Percentiles rank a stretch among this genome's conserved stretches.
Evolutionary conservation across 2,113 vertebrate species (phyloP).

Genomic region (Planiliza haematocheilus): DNA sequence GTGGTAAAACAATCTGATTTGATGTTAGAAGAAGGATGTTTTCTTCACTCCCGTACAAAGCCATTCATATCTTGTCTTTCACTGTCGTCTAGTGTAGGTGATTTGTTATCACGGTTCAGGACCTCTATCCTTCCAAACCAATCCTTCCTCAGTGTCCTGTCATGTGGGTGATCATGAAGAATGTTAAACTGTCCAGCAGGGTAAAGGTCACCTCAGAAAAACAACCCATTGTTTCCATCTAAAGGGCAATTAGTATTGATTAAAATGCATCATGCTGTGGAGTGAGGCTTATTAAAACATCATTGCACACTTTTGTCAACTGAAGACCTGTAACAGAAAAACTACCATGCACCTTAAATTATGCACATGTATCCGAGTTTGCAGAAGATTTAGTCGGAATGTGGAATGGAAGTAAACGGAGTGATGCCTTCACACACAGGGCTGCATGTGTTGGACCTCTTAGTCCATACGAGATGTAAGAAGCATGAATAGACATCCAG

Average conservation of each 20-base stretch:
- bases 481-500: too few relatives aligned
- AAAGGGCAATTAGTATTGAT: conserved; percentile 52
- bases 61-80: too few relatives aligned
- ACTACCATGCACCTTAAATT: background rate
- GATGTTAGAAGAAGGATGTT: background rate
- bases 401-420: too few relatives aligned
- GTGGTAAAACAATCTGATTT: too few relatives aligned
- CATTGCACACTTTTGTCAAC: background rate
- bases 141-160: conserved; percentile 14
- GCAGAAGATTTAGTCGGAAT: too few relatives aligned
- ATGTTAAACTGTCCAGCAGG: conserved; percentile 36
- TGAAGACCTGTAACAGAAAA: background rate
- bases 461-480: too few relatives aligned
- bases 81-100: background rate
- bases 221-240: conserved; percentile 38
- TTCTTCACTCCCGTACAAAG: background rate
- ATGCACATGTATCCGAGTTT: background rate
- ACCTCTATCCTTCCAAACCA: conserved; percentile 24
- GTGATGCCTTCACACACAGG: too few relatives aligned
- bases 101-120: conserved; percentile 25
- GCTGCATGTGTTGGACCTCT: too few relatives aligned
- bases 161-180: conserved; percentile 49
- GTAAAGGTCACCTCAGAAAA: conserved; percentile 58
- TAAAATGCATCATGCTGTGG: conserved; percentile 26
- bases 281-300: conserved; percentile 39